Evolutionary conservation across 2,797 vertebrate species (phyloP).

Genomic region (Australoheros facetus): DNA sequence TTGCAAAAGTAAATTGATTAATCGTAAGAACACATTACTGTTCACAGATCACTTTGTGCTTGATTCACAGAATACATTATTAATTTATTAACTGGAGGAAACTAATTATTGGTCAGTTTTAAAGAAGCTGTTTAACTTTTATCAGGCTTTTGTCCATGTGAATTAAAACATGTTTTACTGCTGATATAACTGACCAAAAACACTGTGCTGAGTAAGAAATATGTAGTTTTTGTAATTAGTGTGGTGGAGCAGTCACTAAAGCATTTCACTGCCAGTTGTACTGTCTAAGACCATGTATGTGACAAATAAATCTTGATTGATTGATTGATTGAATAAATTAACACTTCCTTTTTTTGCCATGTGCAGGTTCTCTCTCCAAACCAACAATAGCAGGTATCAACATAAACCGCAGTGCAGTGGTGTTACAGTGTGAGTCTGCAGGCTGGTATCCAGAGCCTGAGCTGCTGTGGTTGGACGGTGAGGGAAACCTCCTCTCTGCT

Average conservation of each 20-base stretch:
- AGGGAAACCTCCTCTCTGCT: background rate
- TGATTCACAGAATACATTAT: background rate
- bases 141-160: background rate
- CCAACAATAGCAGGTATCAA: background rate
- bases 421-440: background rate
- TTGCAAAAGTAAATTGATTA: background rate
- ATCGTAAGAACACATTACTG: background rate
- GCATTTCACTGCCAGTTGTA: no score
- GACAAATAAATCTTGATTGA: no score
- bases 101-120: background rate
- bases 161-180: background rate
- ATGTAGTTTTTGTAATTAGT: no score
- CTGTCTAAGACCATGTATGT: no score
- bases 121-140: background rate
- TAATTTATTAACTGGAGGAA: no score
- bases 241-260: no score
- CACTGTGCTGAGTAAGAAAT: background rate
- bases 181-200: background rate
- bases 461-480: background rate
- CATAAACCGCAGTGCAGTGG: background rate
- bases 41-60: background rate
- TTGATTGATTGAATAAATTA: no score
- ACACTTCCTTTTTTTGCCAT: rapidly evolving
- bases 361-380: background rate
- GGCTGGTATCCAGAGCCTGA: background rate